Evolutionary conservation across 2,113 vertebrate genomes (phyloP).

Genomic region (Urocynchramus pylzowi): DNA sequence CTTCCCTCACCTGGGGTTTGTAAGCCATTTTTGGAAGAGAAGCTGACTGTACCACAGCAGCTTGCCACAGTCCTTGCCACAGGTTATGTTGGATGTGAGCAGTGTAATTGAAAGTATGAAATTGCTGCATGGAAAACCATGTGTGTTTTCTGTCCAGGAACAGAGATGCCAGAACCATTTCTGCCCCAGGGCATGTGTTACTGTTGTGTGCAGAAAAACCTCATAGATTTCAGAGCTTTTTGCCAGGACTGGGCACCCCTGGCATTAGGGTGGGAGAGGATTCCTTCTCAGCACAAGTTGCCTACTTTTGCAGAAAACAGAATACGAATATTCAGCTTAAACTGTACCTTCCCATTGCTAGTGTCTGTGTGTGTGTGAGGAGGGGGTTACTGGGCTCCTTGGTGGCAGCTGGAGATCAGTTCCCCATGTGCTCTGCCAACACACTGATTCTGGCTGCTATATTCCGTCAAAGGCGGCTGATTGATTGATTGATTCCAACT

Average conservation of each 20-base stretch:
- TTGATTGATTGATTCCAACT: not conserved
- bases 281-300: not conserved
- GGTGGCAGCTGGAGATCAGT: not conserved
- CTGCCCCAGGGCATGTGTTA: not conserved
- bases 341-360: not conserved
- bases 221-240: not conserved
- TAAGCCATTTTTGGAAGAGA: not conserved
- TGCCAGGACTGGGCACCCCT: not conserved
- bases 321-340: not conserved
- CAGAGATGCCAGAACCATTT: not conserved
- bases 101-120: not conserved
- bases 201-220: not conserved
- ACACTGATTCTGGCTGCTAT: not conserved
- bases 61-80: not conserved
- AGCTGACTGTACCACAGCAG: not conserved
- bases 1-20: not conserved
- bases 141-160: not conserved
- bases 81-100: not conserved
- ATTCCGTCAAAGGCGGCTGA: not conserved
- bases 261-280: not conserved
- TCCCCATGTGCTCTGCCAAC: not conserved
- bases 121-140: not conserved
- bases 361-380: not conserved
- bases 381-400: not conserved
- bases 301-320: not conserved